Evolutionary conservation across 2,113 vertebrate species (phyloP), one percentile per base, ranked within the genome.

Genomic region (Cebus imitator): DNA sequence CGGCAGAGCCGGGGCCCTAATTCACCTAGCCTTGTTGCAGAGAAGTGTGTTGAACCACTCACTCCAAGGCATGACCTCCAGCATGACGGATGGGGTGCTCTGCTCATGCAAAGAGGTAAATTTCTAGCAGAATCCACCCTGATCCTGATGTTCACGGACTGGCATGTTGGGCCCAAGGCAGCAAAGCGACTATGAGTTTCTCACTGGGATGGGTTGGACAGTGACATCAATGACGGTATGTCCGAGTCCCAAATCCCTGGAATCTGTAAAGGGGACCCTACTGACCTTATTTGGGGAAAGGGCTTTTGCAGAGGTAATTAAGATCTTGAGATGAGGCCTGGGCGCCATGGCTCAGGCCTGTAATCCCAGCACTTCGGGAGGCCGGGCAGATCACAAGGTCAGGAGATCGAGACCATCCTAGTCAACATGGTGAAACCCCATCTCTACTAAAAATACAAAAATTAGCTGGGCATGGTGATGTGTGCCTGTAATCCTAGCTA

Each of bases 81-180:
- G 21, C 79, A 16, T 45, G 5, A 20, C 0, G 16, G 7, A 43
- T 8, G 6, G 23, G 7, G 2, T 25, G 32, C 30, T 35, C 35
- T 25, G 3, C 11, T 3, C 30, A 66, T 16, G 21, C 48, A 13
- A 40, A 40, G 23, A 72, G 43, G n/a, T 8, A 2, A 9, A 45
- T n/a, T 30, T 43, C 84, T 52, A 21, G 48, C 72, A 55, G 79
- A 48, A n/a, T 6, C 45, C 25, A 35, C 2, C 32, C 40, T 5
- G 16, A 4, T 5, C 40, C 78, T 6, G 43, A 14, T 6, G 14
- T 27, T 57, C n/a, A 8, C 5, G 8, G 0, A 18, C 23, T 27
- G 37, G 48, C 35, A 2, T 1, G 17, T 35, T n/a, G 5, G 45
- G 16, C 11, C 18, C 0, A 0, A 72, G 43, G 48, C 25, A 48